Evolutionary conservation across 2,888 invertebrate genomes (phyloP), one percentile per base, ranked within the genome.

Genomic region (Allygus modestus): DNA sequence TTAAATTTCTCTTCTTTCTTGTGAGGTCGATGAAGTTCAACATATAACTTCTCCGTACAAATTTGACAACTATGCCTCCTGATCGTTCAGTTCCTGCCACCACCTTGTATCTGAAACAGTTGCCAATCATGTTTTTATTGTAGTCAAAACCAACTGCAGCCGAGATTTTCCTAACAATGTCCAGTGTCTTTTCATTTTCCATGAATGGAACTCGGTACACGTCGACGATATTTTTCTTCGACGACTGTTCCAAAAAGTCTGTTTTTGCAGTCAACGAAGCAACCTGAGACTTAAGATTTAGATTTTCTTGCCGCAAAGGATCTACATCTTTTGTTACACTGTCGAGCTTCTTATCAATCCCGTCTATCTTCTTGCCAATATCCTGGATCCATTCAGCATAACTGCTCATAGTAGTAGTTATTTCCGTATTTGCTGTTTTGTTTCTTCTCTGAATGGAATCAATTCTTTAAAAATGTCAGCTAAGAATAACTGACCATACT

Each of bases 1-100:
- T 73, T 12, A 73, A 15, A 37, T 73, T 73, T 43, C 73, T 73
- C 20, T 73, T 73, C n/a, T 37, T 41, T 12, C 23, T 37, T 5
- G 43, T 23, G 1, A 7, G 15, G 0, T 73, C 41, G 7, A 73
- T 43, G 43, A 73, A 73, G 1, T 23, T 54, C 5, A 23, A 12
- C 69, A 20, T 69, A 31, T 69, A 28, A 20, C 2, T 31, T 69
- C 17, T 69, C 4, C 69, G 31, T n/a, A 69, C 69, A 31, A 69
- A 69, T 1, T 23, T 17, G 7, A 69, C 33, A 5, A 69, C 69
- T 15, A 69, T 69, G 7, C 31, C 69, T n/a, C 20, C 20, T 15
- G 31, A 31, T 69, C 33, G 4, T 17, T n/a, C 69, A n/a, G 12
- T 31, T 4, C 9, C n/a, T 31, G 9, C 15, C 17, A 1, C 7